Percentiles rank a stretch among this genome's conserved stretches.
These are phyloP conservation scores for Rhombomys opimus DNA, from an alignment of 2,113 vertebrate genomes.

Conservation along the genomic window DNA sequence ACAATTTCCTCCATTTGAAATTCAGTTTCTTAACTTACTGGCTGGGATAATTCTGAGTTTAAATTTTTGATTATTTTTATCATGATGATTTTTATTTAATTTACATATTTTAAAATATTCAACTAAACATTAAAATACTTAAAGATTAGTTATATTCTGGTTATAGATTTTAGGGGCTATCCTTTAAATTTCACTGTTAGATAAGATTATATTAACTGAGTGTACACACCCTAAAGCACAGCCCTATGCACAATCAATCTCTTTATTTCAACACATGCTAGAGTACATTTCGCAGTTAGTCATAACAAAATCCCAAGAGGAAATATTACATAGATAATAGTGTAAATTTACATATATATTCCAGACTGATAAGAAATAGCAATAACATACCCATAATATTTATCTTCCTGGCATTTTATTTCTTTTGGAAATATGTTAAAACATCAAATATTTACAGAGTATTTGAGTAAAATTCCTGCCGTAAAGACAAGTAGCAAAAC, in stretches of 20 bases:
- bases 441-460: conserved; percentile 44
- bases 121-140: neutral
- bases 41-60: neutral
- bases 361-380: neutral
- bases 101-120: neutral
- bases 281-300: neutral
- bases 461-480: neutral
- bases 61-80: conserved; percentile 7
- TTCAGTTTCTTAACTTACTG: neutral
- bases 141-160: neutral
- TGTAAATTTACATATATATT: neutral
- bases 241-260: neutral
- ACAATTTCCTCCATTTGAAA: neutral
- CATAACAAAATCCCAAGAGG: neutral
- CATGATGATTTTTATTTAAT: neutral
- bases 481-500: conserved; percentile 16
- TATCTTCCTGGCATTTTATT: neutral
- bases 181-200: neutral
- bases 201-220: neutral
- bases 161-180: neutral
- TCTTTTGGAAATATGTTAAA: neutral
- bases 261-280: neutral
- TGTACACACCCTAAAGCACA: neutral
- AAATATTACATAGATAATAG: neutral
- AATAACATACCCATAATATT: neutral